Evolutionary conservation across 2,113 vertebrate species (phyloP), one percentile per base, ranked within the genome.

Genomic region (Microcebus griseorufus): DNA sequence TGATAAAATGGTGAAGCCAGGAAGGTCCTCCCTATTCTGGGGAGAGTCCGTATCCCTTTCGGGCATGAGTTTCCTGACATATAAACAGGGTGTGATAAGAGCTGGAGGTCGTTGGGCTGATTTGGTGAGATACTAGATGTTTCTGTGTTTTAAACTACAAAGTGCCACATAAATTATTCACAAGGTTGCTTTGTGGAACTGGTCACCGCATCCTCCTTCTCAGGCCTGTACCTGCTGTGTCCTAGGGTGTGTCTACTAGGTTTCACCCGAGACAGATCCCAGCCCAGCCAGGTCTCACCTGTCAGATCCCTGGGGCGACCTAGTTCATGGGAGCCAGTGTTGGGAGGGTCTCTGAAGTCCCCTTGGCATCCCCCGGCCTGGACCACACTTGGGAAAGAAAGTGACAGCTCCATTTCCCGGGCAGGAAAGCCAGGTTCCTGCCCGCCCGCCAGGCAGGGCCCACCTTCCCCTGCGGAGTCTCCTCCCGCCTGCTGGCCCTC

Each of bases 401-500:
- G 60, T 17, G 64, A 25, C 1, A 6, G 20, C 34, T 51, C 42
- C 39, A 32, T 8, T 17, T 58, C 39, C 65, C 29, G 37, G 81
- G 34, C 32, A 45, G 48, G 67, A 45, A 75, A 42, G 48, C 20
- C 55, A 9, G 27, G 37, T 6, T 64, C 27, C 60, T 23, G 60
- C 82, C 60, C 23, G 78, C 82, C 55, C 2, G 2, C 42, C 55
- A 23, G 73, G 42, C 2, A 3, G 1, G 7, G 25, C 11, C 29
- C 22, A 6, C 51, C 12, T 9, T 64, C 16, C 5, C 6, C 42
- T 11, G 48, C 11, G 11, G 48, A 22, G 29, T 37, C 53, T 2
- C 39, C 76, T 75, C 20, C 6, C 3, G 7, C n/a, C 62, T 55
- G 17, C 22, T 0, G 0, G 22, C 73, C 16, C 6, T 53, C 13